These are phyloP conservation scores for Lacanobia oleracea DNA, from an alignment of 2,888 invertebrate species.

Conservation along the genomic window DNA sequence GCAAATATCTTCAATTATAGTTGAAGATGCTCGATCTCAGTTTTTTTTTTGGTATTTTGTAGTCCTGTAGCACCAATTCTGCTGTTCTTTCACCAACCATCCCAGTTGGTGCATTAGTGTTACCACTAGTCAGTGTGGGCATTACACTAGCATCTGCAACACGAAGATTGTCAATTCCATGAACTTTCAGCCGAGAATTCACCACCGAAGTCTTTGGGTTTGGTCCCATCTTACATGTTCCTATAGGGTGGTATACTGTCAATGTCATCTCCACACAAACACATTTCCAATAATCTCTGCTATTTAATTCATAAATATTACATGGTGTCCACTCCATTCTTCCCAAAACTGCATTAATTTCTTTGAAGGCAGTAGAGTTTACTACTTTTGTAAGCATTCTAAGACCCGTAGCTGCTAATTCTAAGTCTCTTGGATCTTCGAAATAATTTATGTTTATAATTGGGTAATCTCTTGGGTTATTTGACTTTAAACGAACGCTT, in stretches of 20 bases:
- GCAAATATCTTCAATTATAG: no score
- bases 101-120: conserved; percentile 94
- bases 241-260: conserved; percentile 92
- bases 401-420: conserved; percentile 74
- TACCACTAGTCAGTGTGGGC: conserved; percentile 94
- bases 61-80: conserved; percentile 92
- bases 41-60: background rate
- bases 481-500: conserved; percentile 88
- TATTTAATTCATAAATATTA: conserved; percentile 69
- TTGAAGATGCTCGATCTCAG: background rate
- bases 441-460: conserved; percentile 84
- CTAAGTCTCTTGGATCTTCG: conserved; percentile 87
- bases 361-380: conserved; percentile 40
- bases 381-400: conserved; percentile 73
- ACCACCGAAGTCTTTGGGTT: conserved; percentile 72
- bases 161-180: conserved; percentile 92
- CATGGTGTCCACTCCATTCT: conserved; percentile 73
- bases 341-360: conserved; percentile 62
- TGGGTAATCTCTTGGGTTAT: conserved; percentile 88
- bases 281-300: conserved; percentile 77
- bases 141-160: conserved; percentile 95
- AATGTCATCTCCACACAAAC: conserved; percentile 83
- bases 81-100: conserved; percentile 95
- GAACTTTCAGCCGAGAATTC: conserved; percentile 91
- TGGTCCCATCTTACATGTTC: conserved; percentile 91